Percentiles rank a stretch among this genome's conserved stretches.
Conservation (phyloP, 64 coral and sea anemone genomes). For the Montipora efflorescens region DNA sequence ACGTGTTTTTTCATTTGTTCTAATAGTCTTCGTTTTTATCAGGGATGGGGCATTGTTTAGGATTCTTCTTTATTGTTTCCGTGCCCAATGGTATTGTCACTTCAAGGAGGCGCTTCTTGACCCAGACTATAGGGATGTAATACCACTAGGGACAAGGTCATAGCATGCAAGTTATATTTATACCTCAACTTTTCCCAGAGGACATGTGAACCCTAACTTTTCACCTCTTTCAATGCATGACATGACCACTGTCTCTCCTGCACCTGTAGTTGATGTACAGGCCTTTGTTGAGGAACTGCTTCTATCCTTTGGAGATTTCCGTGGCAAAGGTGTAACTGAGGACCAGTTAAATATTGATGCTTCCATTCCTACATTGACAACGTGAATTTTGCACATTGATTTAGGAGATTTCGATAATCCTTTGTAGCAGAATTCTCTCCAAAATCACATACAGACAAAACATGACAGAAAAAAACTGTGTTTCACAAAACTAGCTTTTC, state of each 20-base stretch:
- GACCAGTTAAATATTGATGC: background rate
- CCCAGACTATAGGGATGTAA: too few relatives aligned
- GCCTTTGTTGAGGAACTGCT: background rate
- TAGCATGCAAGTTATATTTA: constrained; percentile 10
- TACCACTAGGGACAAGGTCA: too few relatives aligned
- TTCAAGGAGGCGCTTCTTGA: too few relatives aligned
- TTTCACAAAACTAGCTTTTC: background rate
- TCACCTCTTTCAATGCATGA: background rate
- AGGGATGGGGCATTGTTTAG: too few relatives aligned
- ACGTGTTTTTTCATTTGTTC: background rate
- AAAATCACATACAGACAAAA: too few relatives aligned
- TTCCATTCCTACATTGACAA: constrained; percentile 45
- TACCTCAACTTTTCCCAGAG: constrained; percentile 27
- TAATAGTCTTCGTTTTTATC: too few relatives aligned
- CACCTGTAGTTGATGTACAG: too few relatives aligned
- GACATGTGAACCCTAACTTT: background rate
- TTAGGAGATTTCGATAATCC: background rate
- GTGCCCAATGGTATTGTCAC: too few relatives aligned
- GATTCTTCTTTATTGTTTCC: too few relatives aligned
- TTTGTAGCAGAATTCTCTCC: too few relatives aligned
- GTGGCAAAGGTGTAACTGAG: background rate
- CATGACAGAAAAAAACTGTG: background rate
- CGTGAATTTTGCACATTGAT: constrained; percentile 28
- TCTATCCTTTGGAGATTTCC: constrained; percentile 46
- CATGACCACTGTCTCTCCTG: background rate